Evolutionary conservation across 2,888 invertebrate genomes (phyloP).

Genomic region (Phyto melanocephala): DNA sequence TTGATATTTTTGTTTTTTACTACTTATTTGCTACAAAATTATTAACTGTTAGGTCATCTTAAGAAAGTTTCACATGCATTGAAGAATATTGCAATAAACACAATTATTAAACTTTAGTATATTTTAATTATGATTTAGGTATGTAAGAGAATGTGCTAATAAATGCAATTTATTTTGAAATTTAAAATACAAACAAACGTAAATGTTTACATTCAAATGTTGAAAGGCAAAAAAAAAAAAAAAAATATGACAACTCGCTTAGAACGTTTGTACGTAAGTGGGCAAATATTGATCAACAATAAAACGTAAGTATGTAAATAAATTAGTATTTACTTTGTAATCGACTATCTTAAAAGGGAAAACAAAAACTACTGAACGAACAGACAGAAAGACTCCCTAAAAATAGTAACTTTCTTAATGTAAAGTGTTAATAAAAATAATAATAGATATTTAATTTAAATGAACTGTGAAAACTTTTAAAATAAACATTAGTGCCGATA

Average conservation of each 20-base stretch:
- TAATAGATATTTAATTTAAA: no score
- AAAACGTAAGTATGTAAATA: conserved; percentile 9
- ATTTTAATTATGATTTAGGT: no score
- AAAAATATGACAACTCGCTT: conserved; percentile 40
- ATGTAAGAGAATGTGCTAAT: no score
- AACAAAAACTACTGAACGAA: conserved; percentile 36
- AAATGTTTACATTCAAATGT: conserved; percentile 38
- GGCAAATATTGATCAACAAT: conserved; percentile 47
- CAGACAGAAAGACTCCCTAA: not conserved
- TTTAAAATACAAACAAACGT: conserved; percentile 8
- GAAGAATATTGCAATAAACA: no score
- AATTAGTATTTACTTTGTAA: conserved; percentile 34
- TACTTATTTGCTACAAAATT: no score
- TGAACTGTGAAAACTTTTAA: no score
- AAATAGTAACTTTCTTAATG: not conserved
- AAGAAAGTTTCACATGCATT: no score
- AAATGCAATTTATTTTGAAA: not conserved
- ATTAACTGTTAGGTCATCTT: no score
- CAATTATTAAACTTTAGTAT: no score
- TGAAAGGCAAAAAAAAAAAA: conserved; percentile 49
- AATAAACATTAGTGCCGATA: no score
- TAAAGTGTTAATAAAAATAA: no score
- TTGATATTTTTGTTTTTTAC: no score
- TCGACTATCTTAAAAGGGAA: conserved; percentile 13
- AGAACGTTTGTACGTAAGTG: conserved; percentile 33